These are phyloP conservation scores for Elysia crispata DNA, from an alignment of 2,888 invertebrate genomes.

Conservation along the genomic window DNA sequence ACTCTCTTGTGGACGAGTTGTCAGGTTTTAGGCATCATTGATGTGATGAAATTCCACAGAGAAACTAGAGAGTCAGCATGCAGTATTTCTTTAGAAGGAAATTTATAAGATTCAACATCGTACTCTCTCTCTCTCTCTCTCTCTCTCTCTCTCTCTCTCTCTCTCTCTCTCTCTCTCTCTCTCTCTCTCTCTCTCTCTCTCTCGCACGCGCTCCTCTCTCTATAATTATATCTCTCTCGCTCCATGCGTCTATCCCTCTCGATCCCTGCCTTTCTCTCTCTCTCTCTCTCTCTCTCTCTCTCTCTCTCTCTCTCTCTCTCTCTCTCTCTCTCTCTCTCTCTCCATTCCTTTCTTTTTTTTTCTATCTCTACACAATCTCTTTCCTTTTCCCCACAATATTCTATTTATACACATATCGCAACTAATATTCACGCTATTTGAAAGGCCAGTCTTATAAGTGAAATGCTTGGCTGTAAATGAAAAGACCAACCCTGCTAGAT, in stretches of 20 bases:
- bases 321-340: constrained; percentile 12
- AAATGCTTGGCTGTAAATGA: too few relatives aligned
- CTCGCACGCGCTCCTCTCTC: background rate
- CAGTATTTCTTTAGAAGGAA: too few relatives aligned
- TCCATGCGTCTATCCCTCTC: background rate
- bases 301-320: constrained; percentile 18
- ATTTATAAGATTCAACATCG: too few relatives aligned
- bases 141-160: background rate
- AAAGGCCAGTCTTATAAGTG: too few relatives aligned
- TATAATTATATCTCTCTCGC: background rate
- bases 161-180: constrained; percentile 27
- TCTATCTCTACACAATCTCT: background rate
- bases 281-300: background rate
- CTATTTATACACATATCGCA: too few relatives aligned
- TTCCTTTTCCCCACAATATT: too few relatives aligned
- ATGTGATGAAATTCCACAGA: too few relatives aligned
- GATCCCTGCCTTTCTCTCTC: constrained; percentile 12
- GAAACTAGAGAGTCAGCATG: too few relatives aligned
- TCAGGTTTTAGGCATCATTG: too few relatives aligned
- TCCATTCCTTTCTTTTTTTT: background rate
- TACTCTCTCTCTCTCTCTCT: background rate
- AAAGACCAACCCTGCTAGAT: too few relatives aligned
- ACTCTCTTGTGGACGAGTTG: too few relatives aligned
- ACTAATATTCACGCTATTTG: too few relatives aligned
- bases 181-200: background rate